These are phyloP conservation scores for Anoplolepis gracilipes DNA, from an alignment of 1,140 invertebrate genomes.

Conservation along the genomic window DNA sequence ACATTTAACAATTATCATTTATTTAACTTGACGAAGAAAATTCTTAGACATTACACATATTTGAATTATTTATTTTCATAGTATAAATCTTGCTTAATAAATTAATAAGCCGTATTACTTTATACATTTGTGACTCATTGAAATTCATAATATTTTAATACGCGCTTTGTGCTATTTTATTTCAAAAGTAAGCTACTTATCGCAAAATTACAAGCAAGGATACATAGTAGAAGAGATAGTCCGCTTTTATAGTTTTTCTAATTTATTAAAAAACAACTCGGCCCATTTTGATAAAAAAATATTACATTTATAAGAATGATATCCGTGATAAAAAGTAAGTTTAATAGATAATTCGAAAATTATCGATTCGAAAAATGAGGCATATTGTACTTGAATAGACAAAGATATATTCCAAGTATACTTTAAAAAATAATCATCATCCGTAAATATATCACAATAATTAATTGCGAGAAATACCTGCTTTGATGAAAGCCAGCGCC, in stretches of 20 bases:
- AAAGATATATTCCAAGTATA: too few species aligned
- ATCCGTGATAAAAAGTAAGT: too few species aligned
- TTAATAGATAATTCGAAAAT: too few species aligned
- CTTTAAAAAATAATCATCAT: too few species aligned
- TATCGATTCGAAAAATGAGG: too few species aligned
- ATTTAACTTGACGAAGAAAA: neutral
- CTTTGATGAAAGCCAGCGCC: too few species aligned
- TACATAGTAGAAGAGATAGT: neutral
- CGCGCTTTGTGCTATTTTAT: neutral
- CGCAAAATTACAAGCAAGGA: neutral
- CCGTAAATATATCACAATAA: too few species aligned
- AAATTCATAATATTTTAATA: neutral
- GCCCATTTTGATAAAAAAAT: too few species aligned
- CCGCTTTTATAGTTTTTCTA: neutral
- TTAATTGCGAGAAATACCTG: too few species aligned
- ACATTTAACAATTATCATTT: neutral
- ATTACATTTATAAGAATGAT: too few species aligned
- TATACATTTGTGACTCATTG: neutral
- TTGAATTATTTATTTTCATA: neutral
- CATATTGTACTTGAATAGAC: too few species aligned
- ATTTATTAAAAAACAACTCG: too few species aligned
- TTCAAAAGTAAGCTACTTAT: constrained; percentile 11
- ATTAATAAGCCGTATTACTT: neutral
- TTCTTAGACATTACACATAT: neutral
- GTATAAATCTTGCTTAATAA: neutral